Evolutionary conservation across 2,888 invertebrate species (phyloP).

Genomic region (Trisateles emortualis): DNA sequence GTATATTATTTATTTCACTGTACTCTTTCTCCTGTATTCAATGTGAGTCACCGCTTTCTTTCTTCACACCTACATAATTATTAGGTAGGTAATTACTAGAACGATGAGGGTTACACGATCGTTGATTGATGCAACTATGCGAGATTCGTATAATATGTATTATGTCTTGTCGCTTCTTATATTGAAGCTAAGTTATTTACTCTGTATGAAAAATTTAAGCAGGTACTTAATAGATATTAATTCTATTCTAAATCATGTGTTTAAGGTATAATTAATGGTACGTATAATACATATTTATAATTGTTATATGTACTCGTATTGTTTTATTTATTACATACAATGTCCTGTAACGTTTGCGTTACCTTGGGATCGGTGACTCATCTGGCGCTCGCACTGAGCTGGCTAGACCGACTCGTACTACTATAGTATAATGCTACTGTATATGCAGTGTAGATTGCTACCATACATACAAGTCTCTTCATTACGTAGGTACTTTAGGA

Average conservation of each 20-base stretch:
- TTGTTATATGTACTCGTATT: too few relatives aligned
- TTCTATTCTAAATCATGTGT: too few relatives aligned
- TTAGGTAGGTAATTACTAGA: slow-evolving; percentile 55
- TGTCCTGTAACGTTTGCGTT: slow-evolving; percentile 52
- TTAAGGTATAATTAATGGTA: too few relatives aligned
- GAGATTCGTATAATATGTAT: slow-evolving; percentile 48
- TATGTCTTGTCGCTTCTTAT: slow-evolving; percentile 17
- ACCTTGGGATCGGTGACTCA: slow-evolving; percentile 74
- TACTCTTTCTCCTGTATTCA: slow-evolving; percentile 54
- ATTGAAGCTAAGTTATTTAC: slow-evolving; percentile 46
- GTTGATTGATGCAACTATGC: slow-evolving; percentile 48
- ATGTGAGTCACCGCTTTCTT: slow-evolving; percentile 78
- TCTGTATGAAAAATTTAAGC: too few relatives aligned
- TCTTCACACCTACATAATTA: slow-evolving; percentile 69
- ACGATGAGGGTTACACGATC: slow-evolving; percentile 49
- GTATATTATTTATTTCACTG: slow-evolving; percentile 20
- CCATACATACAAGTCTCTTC: slow-evolving; percentile 41
- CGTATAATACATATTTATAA: too few relatives aligned
- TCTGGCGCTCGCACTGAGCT: slow-evolving; percentile 63
- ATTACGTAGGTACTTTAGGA: slow-evolving; percentile 35
- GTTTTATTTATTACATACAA: slow-evolving; percentile 48
- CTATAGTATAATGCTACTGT: slow-evolving; percentile 2
- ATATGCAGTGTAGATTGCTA: slow-evolving; percentile 26
- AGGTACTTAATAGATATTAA: too few relatives aligned
- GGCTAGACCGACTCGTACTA: slow-evolving; percentile 58